Evolutionary conservation across 1,140 invertebrate genomes (phyloP).

Genomic region (Cepaea nemoralis): DNA sequence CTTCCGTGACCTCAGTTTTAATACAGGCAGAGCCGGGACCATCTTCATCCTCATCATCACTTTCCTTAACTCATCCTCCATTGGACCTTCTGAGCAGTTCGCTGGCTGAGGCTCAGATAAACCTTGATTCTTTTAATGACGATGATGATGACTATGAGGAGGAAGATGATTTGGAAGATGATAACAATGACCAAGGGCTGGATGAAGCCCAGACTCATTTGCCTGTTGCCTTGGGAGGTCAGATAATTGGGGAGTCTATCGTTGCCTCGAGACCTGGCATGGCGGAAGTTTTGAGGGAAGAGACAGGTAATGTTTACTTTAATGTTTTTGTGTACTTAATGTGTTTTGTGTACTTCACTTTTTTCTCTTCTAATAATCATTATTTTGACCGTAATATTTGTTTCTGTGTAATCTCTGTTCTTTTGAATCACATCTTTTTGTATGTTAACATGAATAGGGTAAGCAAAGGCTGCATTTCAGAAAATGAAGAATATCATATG

Average conservation of each 20-base stretch:
- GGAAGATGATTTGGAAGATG: constrained; percentile 28
- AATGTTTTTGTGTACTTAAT: too few relatives aligned
- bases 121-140: constrained; percentile 66
- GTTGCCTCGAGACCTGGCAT: constrained; percentile 32
- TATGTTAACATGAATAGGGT: too few relatives aligned
- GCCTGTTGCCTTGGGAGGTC: background rate
- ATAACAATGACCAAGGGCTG: background rate
- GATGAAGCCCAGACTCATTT: background rate
- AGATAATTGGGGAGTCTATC: constrained; percentile 13
- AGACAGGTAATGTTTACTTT: constrained; percentile 36
- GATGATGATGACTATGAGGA: constrained; percentile 50
- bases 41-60: background rate
- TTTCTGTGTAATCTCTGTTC: too few relatives aligned
- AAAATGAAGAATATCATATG: too few relatives aligned
- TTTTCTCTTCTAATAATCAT: too few relatives aligned
- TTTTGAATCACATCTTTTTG: too few relatives aligned
- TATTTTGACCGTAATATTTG: too few relatives aligned
- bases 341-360: too few relatives aligned
- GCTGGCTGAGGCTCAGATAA: constrained; percentile 69
- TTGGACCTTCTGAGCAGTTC: constrained; percentile 70
- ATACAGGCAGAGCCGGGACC: background rate
- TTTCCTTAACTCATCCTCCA: constrained; percentile 33
- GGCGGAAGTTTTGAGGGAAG: constrained; percentile 33
- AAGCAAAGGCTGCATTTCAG: too few relatives aligned
- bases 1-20: background rate